Base-by-base conservation (phyloP, 1,140 invertebrate genomes). In the Grapholita molesta region DNA sequence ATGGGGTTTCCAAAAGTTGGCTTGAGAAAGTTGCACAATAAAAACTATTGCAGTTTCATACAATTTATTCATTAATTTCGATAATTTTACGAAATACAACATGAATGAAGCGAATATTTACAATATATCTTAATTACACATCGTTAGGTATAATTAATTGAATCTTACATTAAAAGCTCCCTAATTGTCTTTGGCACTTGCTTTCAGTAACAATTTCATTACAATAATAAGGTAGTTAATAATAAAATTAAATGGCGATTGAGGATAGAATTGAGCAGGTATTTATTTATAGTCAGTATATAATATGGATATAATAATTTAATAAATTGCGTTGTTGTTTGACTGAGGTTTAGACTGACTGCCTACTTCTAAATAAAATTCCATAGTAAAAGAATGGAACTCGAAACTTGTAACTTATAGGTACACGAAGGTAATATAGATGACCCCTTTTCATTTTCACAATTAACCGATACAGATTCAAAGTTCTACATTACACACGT, bases 141-240 rank as follows among this genome's bases (percentile, higher is more conserved):
- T 75, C 76, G 67, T 65, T 64, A 64, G 23, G 11, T 61, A 32
- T 65, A 76, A 72, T 70, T 65, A 77, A 76, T 76, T 68, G 70
- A 80, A 78, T 78, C 74, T 84, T 83, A 83, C 66, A 71, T 55
- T 80, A 82, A 78, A 86, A 85, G 79, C 82, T 85, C 81, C 84
- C 79, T 84, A 86, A 78, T 83, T 83, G 77, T 83, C 75, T 84
- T 88, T 88, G 86, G 86, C 86, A 88, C 86, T 88, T 86, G 73
- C 74, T 75, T 88, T 85, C 53, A 57, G 12, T 57, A 61, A 61
- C 7, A 61, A 30, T 55, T 55, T 12, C 9, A 61, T 0, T 28
- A 81, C 73, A 75, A 30, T 71, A 74, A 72, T 73, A 75, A 38
- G 35, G 12, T 38, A 38, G 7, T 30, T 30, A 30, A 3, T 3